Percentiles rank a stretch among this genome's conserved stretches.
phyloP scores from a whole-genome alignment of 2,797 vertebrate genomes.

The Coregonus ussuriensis region DNA sequence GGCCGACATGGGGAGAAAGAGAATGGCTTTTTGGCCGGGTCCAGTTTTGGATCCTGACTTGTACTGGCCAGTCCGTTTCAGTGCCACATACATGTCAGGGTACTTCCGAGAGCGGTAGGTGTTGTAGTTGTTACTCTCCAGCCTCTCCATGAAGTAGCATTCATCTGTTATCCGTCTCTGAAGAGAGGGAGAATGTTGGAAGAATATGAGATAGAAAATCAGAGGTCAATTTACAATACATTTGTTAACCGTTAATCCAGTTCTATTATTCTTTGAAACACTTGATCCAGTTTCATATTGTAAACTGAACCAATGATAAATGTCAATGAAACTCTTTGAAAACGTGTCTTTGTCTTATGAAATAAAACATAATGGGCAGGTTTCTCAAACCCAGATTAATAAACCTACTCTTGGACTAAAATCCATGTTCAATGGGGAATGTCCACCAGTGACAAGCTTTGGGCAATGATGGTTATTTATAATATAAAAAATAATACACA shows the following conservation, averaged over 20 bases:
- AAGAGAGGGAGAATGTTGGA: constrained; percentile 14
- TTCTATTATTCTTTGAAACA: background rate
- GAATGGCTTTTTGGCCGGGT: constrained; percentile 96
- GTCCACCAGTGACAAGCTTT: too few relatives aligned
- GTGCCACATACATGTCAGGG: constrained; percentile 93
- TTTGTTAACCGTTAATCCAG: background rate
- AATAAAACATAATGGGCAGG: background rate
- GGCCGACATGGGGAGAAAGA: constrained; percentile 96
- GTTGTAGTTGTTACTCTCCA: constrained; percentile 99
- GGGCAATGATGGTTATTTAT: too few relatives aligned
- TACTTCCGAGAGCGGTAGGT: constrained; percentile 96
- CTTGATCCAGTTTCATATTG: background rate
- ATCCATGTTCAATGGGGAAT: too few relatives aligned
- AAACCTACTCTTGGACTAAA: background rate
- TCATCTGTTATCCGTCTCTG: constrained; percentile 94
- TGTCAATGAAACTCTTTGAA: background rate
- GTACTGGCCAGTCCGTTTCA: constrained; percentile 95
- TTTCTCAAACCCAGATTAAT: background rate
- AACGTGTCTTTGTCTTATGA: background rate
- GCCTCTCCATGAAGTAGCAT: constrained; percentile 92
- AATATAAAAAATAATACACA: too few relatives aligned
- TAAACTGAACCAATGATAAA: background rate
- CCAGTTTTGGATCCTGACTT: constrained; percentile 92
- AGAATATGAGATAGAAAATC: constrained; percentile 92
- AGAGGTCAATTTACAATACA: too few relatives aligned